These are phyloP conservation scores for Geotrypetes seraphini DNA, from an alignment of 2,797 vertebrate species.

Conservation along the genomic window DNA sequence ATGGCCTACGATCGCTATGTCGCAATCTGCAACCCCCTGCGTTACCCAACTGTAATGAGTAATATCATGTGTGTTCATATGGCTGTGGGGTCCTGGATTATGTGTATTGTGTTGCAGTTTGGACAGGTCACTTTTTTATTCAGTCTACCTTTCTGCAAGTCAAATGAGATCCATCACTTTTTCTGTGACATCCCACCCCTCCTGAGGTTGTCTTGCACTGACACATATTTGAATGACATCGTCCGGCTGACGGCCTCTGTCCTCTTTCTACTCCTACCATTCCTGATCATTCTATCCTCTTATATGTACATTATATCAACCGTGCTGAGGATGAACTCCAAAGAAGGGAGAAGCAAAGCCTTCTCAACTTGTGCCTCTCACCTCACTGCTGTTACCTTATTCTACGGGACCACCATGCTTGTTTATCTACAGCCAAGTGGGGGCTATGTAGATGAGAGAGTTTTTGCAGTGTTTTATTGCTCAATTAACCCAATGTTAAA, in stretches of 20 bases:
- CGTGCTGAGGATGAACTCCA: slow-evolving; percentile 8
- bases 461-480: too few relatives aligned
- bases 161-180: not conserved
- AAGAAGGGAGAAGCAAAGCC: slow-evolving; percentile 10
- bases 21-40: slow-evolving; percentile 10
- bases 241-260: too few relatives aligned
- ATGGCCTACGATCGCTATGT: slow-evolving; percentile 14
- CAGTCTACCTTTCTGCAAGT: not conserved
- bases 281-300: slow-evolving; percentile 14
- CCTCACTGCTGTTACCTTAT: slow-evolving; percentile 18
- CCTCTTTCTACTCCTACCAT: too few relatives aligned
- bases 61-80: slow-evolving; percentile 13
- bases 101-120: slow-evolving; percentile 2
- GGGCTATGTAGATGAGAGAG: too few relatives aligned
- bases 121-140: not conserved
- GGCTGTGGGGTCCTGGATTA: slow-evolving; percentile 20
- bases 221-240: not conserved
- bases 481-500: too few relatives aligned
- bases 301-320: slow-evolving; percentile 14
- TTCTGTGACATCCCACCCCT: not conserved
- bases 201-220: not conserved
- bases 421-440: slow-evolving; percentile 24
- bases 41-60: slow-evolving; percentile 22
- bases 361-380: slow-evolving; percentile 26
- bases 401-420: slow-evolving; percentile 25